phyloP scores from a whole-genome alignment of 1,140 invertebrate species.

The Dufourea novaeangliae region DNA sequence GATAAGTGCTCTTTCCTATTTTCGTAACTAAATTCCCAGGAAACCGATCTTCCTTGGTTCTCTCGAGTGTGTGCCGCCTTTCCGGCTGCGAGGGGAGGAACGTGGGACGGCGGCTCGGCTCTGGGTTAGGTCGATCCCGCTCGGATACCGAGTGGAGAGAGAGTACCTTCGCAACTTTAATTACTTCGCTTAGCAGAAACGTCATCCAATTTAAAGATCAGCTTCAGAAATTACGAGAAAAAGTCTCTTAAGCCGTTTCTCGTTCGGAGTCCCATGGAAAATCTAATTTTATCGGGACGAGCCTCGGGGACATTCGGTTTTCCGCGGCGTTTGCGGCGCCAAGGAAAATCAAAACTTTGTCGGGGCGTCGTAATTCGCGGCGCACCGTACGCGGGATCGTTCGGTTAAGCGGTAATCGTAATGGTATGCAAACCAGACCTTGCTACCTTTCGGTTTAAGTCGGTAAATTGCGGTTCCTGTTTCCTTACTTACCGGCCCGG shows the following conservation, averaged over 20 bases:
- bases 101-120: too few species aligned
- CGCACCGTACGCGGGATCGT: not conserved
- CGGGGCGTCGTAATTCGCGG: not conserved
- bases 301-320: not conserved
- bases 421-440: conserved; percentile 25
- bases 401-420: conserved; percentile 30
- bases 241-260: not conserved
- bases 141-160: not conserved
- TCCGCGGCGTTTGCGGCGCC: too few species aligned
- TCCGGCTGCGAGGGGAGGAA: too few species aligned
- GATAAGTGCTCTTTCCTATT: conserved; percentile 38
- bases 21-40: conserved; percentile 58
- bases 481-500: conserved; percentile 39
- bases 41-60: conserved; percentile 48
- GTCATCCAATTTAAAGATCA: conserved; percentile 36
- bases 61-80: conserved; percentile 15
- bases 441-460: conserved; percentile 19
- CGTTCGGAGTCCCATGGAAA: not conserved
- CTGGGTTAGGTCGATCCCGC: conserved; percentile 9
- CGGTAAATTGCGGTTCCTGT: conserved; percentile 43
- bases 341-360: not conserved
- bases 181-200: conserved; percentile 27
- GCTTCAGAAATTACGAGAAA: conserved; percentile 30
- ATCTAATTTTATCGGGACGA: conserved; percentile 7
- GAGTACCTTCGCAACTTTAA: conserved; percentile 29